Evolutionary conservation across 2,113 vertebrate genomes (phyloP).

Genomic region (Catharus minimus): DNA sequence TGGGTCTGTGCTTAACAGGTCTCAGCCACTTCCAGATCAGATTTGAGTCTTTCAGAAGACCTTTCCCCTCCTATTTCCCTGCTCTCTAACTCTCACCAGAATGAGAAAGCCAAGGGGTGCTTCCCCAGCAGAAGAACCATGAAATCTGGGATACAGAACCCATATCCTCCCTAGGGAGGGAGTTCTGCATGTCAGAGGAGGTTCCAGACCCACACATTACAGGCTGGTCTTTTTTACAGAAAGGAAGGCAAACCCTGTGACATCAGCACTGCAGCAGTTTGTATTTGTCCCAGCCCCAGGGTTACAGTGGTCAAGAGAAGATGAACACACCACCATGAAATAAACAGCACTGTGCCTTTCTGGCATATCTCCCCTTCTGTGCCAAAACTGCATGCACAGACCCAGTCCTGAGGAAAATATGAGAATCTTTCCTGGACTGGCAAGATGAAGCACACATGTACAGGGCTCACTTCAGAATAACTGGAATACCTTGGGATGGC

Average conservation of each 20-base stretch:
- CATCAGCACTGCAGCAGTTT: not conserved
- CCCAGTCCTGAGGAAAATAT: not conserved
- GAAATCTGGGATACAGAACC: fast-evolving
- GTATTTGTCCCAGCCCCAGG: not conserved
- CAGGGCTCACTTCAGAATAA: not conserved
- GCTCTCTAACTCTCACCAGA: not conserved
- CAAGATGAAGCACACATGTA: fast-evolving
- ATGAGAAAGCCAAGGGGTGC: not conserved
- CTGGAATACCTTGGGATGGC: too few relatives aligned
- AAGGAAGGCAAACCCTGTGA: not conserved
- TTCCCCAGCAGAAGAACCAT: not conserved
- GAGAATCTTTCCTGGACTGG: not conserved
- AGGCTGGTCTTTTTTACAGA: too few relatives aligned
- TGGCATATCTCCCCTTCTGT: fast-evolving
- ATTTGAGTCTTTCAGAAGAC: not conserved
- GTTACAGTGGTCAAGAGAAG: not conserved
- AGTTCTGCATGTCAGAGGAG: not conserved
- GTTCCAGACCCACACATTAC: not conserved
- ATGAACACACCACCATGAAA: not conserved
- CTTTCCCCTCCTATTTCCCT: not conserved
- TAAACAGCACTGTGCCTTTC: not conserved
- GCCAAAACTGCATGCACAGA: fast-evolving
- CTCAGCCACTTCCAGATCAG: conserved; percentile 5
- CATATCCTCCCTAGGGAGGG: not conserved
- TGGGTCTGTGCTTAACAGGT: not conserved